Evolutionary conservation across 2,113 vertebrate genomes (phyloP).

Genomic region (Apodemus speciosus): DNA sequence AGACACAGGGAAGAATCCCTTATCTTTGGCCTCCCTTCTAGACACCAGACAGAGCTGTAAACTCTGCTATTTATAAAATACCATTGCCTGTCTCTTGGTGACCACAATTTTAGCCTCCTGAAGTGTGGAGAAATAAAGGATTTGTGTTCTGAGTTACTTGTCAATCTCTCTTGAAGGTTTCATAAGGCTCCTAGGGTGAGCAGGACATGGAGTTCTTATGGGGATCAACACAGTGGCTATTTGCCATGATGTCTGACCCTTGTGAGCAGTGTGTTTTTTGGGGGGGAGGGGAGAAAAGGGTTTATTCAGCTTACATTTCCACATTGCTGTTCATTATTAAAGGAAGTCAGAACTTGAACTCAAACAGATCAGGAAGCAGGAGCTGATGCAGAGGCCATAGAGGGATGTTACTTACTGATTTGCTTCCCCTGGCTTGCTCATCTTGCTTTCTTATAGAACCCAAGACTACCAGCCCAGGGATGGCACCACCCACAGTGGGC

Average conservation of each 20-base stretch:
- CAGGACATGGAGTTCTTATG: background rate
- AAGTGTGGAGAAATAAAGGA: background rate
- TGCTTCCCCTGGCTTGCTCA: too few relatives aligned
- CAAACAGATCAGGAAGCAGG: too few relatives aligned
- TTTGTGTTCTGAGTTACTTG: slow-evolving; percentile 12
- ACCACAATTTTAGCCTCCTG: slow-evolving; percentile 31
- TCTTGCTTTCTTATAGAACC: too few relatives aligned
- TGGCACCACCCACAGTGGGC: too few relatives aligned
- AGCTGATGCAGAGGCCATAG: too few relatives aligned
- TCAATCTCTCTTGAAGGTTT: slow-evolving; percentile 44
- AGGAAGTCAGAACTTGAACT: too few relatives aligned
- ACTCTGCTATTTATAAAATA: slow-evolving; percentile 37
- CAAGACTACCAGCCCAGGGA: too few relatives aligned
- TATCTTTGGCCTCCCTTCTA: slow-evolving; percentile 45
- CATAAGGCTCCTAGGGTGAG: background rate
- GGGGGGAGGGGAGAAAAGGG: too few relatives aligned
- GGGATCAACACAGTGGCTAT: background rate
- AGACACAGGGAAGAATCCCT: slow-evolving; percentile 6
- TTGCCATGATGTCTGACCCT: background rate
- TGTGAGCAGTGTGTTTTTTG: background rate
- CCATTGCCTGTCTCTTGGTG: background rate
- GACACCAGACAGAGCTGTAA: slow-evolving; percentile 17
- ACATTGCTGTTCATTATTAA: too few relatives aligned
- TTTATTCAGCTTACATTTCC: too few relatives aligned
- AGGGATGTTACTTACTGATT: too few relatives aligned